Evolutionary conservation across 2,888 invertebrate genomes (phyloP).

Genomic region (Caenorhabditis sp.): DNA sequence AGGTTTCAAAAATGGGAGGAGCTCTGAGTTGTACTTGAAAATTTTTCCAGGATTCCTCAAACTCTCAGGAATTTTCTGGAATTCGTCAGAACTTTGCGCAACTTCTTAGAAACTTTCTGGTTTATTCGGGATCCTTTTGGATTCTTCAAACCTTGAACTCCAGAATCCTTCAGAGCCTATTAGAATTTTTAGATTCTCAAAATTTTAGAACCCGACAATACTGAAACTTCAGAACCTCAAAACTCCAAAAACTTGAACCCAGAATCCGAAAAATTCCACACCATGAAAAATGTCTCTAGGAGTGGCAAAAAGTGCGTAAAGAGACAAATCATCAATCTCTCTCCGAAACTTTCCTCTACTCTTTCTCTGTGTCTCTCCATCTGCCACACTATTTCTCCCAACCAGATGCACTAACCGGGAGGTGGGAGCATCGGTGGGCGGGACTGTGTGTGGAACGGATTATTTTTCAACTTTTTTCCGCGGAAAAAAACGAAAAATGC

Average conservation of each 20-base stretch:
- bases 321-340: not conserved
- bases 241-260: not conserved
- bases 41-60: no score
- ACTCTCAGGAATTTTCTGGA: no score
- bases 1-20: no score
- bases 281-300: not conserved
- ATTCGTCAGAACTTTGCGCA: no score
- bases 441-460: constrained; percentile 33
- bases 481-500: not conserved
- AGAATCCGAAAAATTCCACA: not conserved
- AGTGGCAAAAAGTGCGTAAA: constrained; percentile 7
- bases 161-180: not conserved
- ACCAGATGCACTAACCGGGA: not conserved
- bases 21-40: no score
- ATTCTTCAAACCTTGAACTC: no score
- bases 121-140: no score
- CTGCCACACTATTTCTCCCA: not conserved
- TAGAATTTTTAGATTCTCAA: not conserved
- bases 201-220: not conserved
- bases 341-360: constrained; percentile 6
- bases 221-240: not conserved
- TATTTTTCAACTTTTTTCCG: constrained; percentile 29
- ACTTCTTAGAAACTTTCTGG: no score
- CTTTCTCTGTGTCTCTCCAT: constrained; percentile 6
- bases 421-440: no score